phyloP scores from a whole-genome alignment of 2,797 vertebrate genomes.

The Lithobates sylvaticus region DNA sequence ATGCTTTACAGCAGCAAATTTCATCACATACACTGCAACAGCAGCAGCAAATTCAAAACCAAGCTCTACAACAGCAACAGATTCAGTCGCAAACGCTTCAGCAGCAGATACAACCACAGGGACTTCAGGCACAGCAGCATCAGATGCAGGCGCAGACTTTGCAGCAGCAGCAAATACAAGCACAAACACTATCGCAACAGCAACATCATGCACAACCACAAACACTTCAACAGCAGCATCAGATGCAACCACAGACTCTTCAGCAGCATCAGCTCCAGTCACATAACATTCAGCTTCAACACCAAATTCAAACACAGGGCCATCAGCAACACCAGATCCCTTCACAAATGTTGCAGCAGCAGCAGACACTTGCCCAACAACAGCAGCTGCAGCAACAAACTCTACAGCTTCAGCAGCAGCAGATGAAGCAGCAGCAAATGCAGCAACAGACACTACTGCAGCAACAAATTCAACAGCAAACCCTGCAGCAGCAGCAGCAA shows the following conservation, averaged over 20 bases:
- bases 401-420: constrained; percentile 78
- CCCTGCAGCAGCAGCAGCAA: constrained; percentile 10
- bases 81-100: constrained; percentile 80
- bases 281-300: constrained; percentile 71
- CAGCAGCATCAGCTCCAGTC: constrained; percentile 66
- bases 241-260: constrained; percentile 74
- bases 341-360: constrained; percentile 74
- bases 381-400: constrained; percentile 78
- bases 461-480: constrained; percentile 54
- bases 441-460: constrained; percentile 60
- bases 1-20: constrained; percentile 76
- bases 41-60: constrained; percentile 74
- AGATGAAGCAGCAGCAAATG: constrained; percentile 77
- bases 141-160: constrained; percentile 24
- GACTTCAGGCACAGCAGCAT: constrained; percentile 29
- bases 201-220: constrained; percentile 77
- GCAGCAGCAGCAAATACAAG: constrained; percentile 60
- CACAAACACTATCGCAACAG: constrained; percentile 70
- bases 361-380: constrained; percentile 79
- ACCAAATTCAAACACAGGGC: constrained; percentile 80
- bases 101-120: constrained; percentile 64
- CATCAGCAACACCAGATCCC: constrained; percentile 78
- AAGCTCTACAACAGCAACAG: constrained; percentile 74
- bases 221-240: constrained; percentile 80
- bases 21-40: constrained; percentile 75